Conservation (phyloP, 1,140 invertebrate species). For the Scaptomyza montana region DNA sequence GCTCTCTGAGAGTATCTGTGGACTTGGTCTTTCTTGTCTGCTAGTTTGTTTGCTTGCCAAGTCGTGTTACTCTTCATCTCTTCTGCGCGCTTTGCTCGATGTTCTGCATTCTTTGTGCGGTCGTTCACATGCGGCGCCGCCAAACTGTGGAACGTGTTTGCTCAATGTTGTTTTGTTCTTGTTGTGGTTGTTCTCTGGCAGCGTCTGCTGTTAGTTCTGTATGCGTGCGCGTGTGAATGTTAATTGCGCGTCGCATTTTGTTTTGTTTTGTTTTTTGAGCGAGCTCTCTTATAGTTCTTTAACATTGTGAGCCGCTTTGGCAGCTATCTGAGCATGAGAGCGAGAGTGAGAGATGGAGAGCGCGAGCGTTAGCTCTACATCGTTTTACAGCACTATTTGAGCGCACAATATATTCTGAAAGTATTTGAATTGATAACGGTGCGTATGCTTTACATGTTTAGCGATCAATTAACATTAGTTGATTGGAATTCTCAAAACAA, state of each 20-base stretch:
- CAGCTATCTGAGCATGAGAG: conserved; percentile 9
- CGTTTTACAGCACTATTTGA: conserved; percentile 56
- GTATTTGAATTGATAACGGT: conserved; percentile 46
- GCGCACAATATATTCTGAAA: conserved; percentile 39
- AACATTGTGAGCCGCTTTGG: conserved; percentile 50
- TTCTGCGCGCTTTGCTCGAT: conserved; percentile 18
- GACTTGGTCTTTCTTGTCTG: not conserved
- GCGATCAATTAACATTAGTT: not conserved
- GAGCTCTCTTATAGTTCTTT: not conserved
- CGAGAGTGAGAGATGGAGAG: not conserved
- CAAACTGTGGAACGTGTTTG: conserved; percentile 66
- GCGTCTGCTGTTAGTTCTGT: conserved; percentile 40
- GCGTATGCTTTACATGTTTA: conserved; percentile 50
- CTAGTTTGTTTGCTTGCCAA: conserved; percentile 54
- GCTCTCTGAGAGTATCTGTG: conserved; percentile 3
- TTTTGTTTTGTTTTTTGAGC: conserved; percentile 53
- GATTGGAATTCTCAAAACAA: no score
- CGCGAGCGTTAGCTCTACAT: not conserved
- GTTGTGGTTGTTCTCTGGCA: conserved; percentile 27
- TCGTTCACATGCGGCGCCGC: conserved; percentile 65
- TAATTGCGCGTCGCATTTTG: conserved; percentile 45
- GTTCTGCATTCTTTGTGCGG: conserved; percentile 66
- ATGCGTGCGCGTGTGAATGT: conserved; percentile 27
- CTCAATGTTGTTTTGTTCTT: conserved; percentile 25
- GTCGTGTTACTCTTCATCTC: conserved; percentile 49